Conservation (phyloP, 2,113 vertebrate species). For the Chaetops frenatus region DNA sequence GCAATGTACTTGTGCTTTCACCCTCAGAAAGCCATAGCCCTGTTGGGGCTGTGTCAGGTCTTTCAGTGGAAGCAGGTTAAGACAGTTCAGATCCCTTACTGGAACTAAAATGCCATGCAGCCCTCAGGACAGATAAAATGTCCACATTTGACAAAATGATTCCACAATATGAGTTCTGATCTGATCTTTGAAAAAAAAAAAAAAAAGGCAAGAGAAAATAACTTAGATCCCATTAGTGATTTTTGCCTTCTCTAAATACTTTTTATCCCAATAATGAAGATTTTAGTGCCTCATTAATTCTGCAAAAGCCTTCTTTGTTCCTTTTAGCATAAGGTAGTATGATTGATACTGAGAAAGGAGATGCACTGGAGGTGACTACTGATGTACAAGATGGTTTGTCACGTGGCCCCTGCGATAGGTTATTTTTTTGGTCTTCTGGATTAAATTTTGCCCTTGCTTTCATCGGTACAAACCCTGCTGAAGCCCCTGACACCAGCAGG, state of each 20-base stretch:
- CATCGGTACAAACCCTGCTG: background rate
- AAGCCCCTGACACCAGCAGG: background rate
- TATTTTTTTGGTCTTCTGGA: background rate
- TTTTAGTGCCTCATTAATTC: background rate
- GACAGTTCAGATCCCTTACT: background rate
- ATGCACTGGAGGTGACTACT: background rate
- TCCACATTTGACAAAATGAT: background rate
- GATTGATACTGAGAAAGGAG: background rate
- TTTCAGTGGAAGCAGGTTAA: background rate
- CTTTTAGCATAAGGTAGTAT: background rate
- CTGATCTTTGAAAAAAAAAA: background rate
- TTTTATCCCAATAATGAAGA: background rate
- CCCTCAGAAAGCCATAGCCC: background rate
- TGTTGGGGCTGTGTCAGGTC: background rate
- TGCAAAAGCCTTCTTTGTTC: background rate
- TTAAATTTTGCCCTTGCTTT: background rate
- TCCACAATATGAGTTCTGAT: background rate
- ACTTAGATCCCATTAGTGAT: background rate
- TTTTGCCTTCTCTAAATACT: background rate
- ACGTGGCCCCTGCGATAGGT: fast-evolving
- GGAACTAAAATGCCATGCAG: background rate
- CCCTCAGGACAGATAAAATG: background rate
- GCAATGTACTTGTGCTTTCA: background rate
- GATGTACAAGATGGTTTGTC: background rate
- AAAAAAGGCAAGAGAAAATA: background rate